Evolutionary conservation across 2,888 invertebrate genomes (phyloP), one percentile per base, ranked within the genome.

Genomic region (Hyposoter didymator): DNA sequence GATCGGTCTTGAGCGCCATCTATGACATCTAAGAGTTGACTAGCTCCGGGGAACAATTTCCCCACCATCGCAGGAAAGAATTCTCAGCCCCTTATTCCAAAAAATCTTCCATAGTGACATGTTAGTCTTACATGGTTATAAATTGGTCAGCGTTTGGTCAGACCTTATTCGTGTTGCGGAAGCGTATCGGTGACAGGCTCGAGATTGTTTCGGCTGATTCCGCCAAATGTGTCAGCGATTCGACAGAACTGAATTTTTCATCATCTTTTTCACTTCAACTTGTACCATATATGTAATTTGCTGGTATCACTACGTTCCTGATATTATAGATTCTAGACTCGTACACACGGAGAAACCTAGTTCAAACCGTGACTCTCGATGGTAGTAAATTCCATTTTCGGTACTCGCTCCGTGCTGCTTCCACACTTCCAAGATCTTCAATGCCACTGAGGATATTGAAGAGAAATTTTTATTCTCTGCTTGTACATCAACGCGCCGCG

Each of bases 241-340:
- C 1, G 28, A 28, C 5, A 59, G 59, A 59, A 28, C 28, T 28
- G 39, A 39, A 66, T 32, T 66, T 64, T 70, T 70, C 47, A 43
- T 17, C n/a, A 17, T 14, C 19, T 19, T 59, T 52, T 59, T 59
- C 12, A 55, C 55, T 22, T 22, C 10, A 22, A 14, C 14, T 59
- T 5, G 59, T 59, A 14, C 14, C 8, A 14, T 10, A 22, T 59
- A 59, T 39, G 39, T 5, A 59, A 28, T 14, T 6, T 2, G 59
- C 59, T 52, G 39, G 49, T 76, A 75, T 70, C 52, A 64, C 75
- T n/a, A n/a, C 22, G 28, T 67, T 70, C 28, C 76, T 12, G 43
- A 72, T 64, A 45, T 84, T 80, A 75, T 64, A 70, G 76, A 80
- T 84, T 80, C 84, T 59, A 72, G 84, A 76, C 84, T 79, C 84